Base-by-base conservation (phyloP, 2,113 vertebrate genomes). In the Lepus americanus region DNA sequence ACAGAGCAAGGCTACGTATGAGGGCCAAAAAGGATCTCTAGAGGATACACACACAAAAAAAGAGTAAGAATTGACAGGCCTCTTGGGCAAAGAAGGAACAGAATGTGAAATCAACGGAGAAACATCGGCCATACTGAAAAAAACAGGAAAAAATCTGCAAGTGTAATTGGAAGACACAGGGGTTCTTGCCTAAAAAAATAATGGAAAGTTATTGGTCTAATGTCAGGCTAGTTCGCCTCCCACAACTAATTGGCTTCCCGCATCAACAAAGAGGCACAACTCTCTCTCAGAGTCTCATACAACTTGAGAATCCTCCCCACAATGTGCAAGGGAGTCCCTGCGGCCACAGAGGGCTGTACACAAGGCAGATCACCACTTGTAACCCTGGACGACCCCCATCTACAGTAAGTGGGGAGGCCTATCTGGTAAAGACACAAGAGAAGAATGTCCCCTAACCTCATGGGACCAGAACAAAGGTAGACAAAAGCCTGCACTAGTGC, bases 101-200 rank as follows among this genome's bases (percentile, higher is more conserved):
- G 77, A 92, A 92, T 92, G 94, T 94, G 92, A 87, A 82, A 74
- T 76, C 74, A 73, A 80, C 36, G 85, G 72, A 96, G 82, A 90
- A 90, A 85, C 20, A 36, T 13, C 94, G 69, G 76, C 55, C 51
- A 14, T 59, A 9, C 19, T 27, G 13, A 39, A 64, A 51, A 72
- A 59, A 73, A 91, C 53, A 91, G n/a, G 59, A 36, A 95, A 76
- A 92, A 77, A 89, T 92, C 94, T 96, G 81, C 86, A 96, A 95
- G 86, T 87, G 53, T 93, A 96, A 96, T 19, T 73, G 17, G 29
- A 90, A 92, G 44, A 74, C 67, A 74, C 51, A 87, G 31, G 55
- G 29, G 64, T 78, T 51, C 53, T 27, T 86, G 92, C 94, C 95
- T 83, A 70, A 72, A 93, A 95, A 80, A 96, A 91, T 64, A 95